These are phyloP conservation scores for Colostygia pectinataria DNA, from an alignment of 2,888 invertebrate genomes.

Conservation along the genomic window DNA sequence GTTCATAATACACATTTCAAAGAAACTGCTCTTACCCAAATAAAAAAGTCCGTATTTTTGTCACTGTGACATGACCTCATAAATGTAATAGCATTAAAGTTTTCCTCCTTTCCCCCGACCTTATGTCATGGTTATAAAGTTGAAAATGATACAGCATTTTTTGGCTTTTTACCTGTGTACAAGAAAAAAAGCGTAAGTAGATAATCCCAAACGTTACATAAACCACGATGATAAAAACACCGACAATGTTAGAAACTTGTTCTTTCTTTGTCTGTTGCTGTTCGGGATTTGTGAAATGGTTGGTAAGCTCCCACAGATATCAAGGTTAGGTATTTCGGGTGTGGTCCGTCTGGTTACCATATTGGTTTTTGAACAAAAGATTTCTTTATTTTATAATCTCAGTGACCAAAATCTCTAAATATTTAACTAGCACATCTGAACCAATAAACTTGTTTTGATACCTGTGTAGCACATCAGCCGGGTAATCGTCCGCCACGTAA, in stretches of 20 bases:
- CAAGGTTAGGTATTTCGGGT: conserved; percentile 45
- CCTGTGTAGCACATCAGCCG: no score
- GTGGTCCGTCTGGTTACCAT: conserved; percentile 19
- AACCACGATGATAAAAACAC: conserved; percentile 51
- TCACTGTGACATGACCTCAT: conserved; percentile 33
- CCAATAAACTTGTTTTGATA: no score
- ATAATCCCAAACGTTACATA: conserved; percentile 53
- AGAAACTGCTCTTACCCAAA: conserved; percentile 20
- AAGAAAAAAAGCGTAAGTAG: conserved; percentile 27
- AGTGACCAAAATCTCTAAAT: no score
- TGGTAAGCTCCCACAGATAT: conserved; percentile 50
- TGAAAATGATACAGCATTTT: not conserved
- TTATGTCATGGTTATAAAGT: conserved; percentile 8
- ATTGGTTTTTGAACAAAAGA: not conserved
- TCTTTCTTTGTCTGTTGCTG: conserved; percentile 45
- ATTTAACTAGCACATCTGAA: no score
- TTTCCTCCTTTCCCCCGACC: conserved; percentile 8
- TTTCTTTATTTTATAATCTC: no score
- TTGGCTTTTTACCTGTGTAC: conserved; percentile 29
- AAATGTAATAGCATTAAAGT: conserved; percentile 27
- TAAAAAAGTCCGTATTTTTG: conserved; percentile 35
- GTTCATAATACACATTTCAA: conserved; percentile 18
- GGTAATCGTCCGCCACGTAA: no score
- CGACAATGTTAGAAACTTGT: conserved; percentile 47
- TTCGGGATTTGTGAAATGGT: conserved; percentile 47